Conservation (phyloP, 2,888 invertebrate genomes). For the Cerastis leucographa region DNA sequence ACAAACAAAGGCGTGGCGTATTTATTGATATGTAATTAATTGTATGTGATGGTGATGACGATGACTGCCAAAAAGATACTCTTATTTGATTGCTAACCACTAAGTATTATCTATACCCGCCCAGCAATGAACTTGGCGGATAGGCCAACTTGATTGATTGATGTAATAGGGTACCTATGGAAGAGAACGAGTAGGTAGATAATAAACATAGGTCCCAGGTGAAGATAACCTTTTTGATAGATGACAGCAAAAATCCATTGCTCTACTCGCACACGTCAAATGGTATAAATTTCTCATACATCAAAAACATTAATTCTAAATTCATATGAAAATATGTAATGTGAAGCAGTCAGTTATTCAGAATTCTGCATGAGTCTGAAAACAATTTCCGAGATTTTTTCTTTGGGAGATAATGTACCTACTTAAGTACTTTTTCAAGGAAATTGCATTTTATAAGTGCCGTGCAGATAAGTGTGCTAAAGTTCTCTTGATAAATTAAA, state of each 20-base stretch:
- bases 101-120: neutral
- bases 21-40: no score
- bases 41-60: no score
- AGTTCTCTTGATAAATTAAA: constrained; percentile 24
- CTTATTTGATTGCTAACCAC: neutral
- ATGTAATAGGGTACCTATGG: neutral
- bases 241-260: constrained; percentile 22
- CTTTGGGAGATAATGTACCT: no score
- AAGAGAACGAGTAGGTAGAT: neutral
- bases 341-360: neutral
- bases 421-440: neutral
- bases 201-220: constrained; percentile 17
- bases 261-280: constrained; percentile 37
- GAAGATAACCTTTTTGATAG: constrained; percentile 29
- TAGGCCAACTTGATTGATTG: neutral
- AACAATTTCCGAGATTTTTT: no score
- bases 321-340: constrained; percentile 6
- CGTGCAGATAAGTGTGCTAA: neutral
- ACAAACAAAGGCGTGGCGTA: no score
- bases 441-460: constrained; percentile 36
- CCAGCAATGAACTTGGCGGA: neutral
- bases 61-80: no score
- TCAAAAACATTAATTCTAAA: constrained; percentile 45
- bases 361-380: no score
- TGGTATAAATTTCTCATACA: constrained; percentile 45